Base-by-base conservation (phyloP, 2,113 vertebrate species). In the Brienomyrus brachyistius region DNA sequence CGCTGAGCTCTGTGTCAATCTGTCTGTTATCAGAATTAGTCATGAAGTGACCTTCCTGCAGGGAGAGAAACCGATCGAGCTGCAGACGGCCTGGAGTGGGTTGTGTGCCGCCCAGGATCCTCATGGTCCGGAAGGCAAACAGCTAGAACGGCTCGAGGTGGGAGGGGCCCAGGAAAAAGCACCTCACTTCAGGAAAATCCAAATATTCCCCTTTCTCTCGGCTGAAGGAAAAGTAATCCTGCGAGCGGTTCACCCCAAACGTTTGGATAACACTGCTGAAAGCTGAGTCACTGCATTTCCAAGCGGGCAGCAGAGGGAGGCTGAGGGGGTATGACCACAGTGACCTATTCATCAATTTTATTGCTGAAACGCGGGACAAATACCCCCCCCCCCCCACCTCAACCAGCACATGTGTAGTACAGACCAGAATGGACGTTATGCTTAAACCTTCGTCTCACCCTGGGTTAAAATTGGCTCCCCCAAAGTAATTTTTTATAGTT, bases 401-500 rank as follows among this genome's bases (percentile, higher is more conserved):
- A 15, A 23, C 40, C 15, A 23, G 5, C 27, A 2, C 56, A 62
- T 86, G 59, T 88, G 43, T 45, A 59, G 66, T 11, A 47, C 13
- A 15, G 6, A 88, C 62, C 15, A 52, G 19, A 89, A 89, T 89
- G 70, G 50, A 80, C 88, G 48, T 48, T 50, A 47, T 80, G 35
- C 47, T 86, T 11, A 86, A 54, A 86, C 51, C 91, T 82, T n/a
- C 8, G n/a, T 88, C 89, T 86, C 66, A 77, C 54, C 70, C 47
- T 62, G 88, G 86, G 87, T 87, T 91, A 27, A 86, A 66, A 87
- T 83, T 84, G 86, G 85, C 82, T 87, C n/a, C 62, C 51, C 43
- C 10, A 91, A 87, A 88, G 70, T 91, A 91, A 92, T 92, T 92
- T 90, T 88, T 89, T 86, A 93, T 91, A 92, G 91, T 93, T 93